Percentiles rank a stretch among this genome's conserved stretches.
Evolutionary conservation across 1,140 invertebrate genomes (phyloP).

Genomic region (Pogonognathellus flavescens): DNA sequence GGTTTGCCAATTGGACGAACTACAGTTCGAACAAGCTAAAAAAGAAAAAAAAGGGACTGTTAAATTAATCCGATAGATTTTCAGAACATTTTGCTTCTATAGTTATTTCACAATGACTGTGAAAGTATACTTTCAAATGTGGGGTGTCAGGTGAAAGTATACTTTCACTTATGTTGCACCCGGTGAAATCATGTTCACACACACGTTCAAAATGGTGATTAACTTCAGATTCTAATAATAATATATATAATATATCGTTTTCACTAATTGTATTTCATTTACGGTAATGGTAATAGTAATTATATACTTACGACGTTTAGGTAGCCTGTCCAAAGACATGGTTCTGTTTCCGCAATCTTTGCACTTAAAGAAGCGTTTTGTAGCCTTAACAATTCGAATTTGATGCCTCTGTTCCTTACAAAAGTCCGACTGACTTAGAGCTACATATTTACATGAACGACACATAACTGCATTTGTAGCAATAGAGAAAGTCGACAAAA

Average conservation of each 20-base stretch:
- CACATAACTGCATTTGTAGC: constrained; percentile 90
- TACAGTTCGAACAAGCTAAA: constrained; percentile 64
- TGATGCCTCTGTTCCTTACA: constrained; percentile 87
- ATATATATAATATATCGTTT: too few relatives aligned
- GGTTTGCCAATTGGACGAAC: constrained; percentile 56
- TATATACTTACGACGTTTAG: constrained; percentile 71
- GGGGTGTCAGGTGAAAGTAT: too few relatives aligned
- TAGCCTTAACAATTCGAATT: constrained; percentile 81
- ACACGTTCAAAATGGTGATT: too few relatives aligned
- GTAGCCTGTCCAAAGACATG: constrained; percentile 82
- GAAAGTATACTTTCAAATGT: too few relatives aligned
- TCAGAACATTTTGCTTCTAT: constrained; percentile 7
- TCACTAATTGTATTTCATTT: not conserved
- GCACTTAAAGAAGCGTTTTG: constrained; percentile 93
- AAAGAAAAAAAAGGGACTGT: constrained; percentile 19
- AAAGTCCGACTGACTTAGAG: constrained; percentile 84
- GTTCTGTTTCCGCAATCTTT: constrained; percentile 87
- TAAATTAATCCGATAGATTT: constrained; percentile 3
- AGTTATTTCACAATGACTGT: too few relatives aligned
- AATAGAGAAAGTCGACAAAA: constrained; percentile 86
- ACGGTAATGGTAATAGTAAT: not conserved
- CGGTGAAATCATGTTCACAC: too few relatives aligned
- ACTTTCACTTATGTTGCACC: too few relatives aligned
- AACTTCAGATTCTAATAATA: too few relatives aligned
- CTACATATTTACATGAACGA: constrained; percentile 87